These are phyloP conservation scores for Osedax frankpressi DNA, from an alignment of 2,888 invertebrate species.

Conservation along the genomic window DNA sequence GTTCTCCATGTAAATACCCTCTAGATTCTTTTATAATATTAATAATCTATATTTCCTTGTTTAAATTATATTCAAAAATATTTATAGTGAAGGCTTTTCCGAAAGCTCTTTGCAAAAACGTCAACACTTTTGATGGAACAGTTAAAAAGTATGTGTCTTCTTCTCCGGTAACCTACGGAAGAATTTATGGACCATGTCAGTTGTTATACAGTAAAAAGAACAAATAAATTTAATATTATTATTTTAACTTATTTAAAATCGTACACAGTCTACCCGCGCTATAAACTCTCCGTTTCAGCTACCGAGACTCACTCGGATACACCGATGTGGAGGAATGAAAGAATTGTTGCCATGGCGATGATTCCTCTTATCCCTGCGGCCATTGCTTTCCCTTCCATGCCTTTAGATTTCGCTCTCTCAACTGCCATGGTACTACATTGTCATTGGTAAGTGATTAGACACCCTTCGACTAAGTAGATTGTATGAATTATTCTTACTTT, in stretches of 20 bases:
- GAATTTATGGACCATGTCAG: background rate
- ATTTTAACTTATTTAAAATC: too few species aligned
- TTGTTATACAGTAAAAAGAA: too few species aligned
- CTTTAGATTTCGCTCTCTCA: slow-evolving; percentile 45
- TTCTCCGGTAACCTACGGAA: background rate
- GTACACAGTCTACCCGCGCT: too few species aligned
- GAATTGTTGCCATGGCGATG: slow-evolving; percentile 43
- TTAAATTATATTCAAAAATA: too few species aligned
- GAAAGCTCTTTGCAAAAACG: background rate
- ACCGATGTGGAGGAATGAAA: slow-evolving; percentile 44
- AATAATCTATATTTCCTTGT: background rate
- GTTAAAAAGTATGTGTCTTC: background rate
- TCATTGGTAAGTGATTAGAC: slow-evolving; percentile 43
- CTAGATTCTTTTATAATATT: background rate
- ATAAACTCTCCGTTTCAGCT: slow-evolving; percentile 28
- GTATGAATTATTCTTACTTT: too few species aligned
- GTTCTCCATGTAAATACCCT: too few species aligned
- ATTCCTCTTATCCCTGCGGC: slow-evolving; percentile 46
- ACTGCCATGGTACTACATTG: slow-evolving; percentile 46
- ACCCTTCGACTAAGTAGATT: too few species aligned
- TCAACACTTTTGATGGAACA: background rate
- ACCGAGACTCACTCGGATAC: slow-evolving; percentile 36
- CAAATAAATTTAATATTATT: too few species aligned
- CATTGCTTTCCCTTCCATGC: slow-evolving; percentile 43
- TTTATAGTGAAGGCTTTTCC: background rate